Percentiles rank a stretch among this genome's conserved stretches.
Evolutionary conservation across 2,113 vertebrate species (phyloP).

Genomic region (Ammodytes dubius): DNA sequence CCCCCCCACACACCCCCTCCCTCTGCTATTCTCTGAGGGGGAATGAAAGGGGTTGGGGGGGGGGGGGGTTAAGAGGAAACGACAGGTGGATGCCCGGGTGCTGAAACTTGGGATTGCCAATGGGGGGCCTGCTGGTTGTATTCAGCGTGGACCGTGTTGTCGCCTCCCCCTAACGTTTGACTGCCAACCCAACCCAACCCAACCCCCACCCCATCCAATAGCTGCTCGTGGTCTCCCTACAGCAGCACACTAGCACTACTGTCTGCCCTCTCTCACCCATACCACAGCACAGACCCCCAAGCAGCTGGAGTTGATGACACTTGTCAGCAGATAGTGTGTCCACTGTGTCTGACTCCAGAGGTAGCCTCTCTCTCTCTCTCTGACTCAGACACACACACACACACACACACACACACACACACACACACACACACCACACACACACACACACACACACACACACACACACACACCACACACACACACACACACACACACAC

Average conservation of each 20-base stretch:
- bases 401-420: too few relatives aligned
- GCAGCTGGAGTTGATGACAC: conserved; percentile 74
- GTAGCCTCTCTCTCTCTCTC: conserved; percentile 41
- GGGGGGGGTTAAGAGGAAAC: conserved; percentile 53
- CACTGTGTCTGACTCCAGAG: conserved; percentile 65
- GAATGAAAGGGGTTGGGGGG: conserved; percentile 18
- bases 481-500: too few relatives aligned
- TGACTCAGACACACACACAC: conserved; percentile 27
- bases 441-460: too few relatives aligned
- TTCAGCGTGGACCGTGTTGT: conserved; percentile 68
- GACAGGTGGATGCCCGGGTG: conserved; percentile 71
- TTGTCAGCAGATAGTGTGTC: conserved; percentile 77
- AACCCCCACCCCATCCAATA: conserved; percentile 6
- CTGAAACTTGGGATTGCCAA: conserved; percentile 70
- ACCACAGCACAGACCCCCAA: conserved; percentile 64
- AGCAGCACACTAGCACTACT: conserved; percentile 50
- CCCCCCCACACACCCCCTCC: conserved; percentile 12
- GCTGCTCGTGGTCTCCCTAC: conserved; percentile 30
- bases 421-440: too few relatives aligned
- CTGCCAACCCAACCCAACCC: conserved; percentile 39
- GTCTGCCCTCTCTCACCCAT: conserved; percentile 56
- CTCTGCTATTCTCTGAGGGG: conserved; percentile 24
- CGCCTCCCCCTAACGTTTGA: conserved; percentile 64
- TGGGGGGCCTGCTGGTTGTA: conserved; percentile 58
- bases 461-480: too few relatives aligned